Base-by-base conservation (phyloP, 2,113 vertebrate genomes). In the Microtus montanus region DNA sequence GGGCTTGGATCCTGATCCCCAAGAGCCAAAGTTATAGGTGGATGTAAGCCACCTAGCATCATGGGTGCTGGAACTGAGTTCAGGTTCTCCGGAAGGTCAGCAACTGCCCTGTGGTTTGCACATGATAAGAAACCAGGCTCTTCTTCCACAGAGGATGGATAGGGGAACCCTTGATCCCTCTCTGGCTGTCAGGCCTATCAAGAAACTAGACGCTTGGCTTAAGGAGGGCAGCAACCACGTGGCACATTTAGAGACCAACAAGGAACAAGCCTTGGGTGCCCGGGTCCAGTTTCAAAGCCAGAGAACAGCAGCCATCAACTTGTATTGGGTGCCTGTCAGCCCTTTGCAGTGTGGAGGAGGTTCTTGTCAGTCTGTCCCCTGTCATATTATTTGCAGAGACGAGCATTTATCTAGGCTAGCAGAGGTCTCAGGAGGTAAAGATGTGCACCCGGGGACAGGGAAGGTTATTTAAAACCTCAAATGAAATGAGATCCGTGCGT, bases 121-220 rank as follows among this genome's bases (percentile, higher is more conserved):
- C 22, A 17, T 14, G 1, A 1, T 49, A 41, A 24, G 52, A 54
- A 58, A 70, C 6, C 26, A 54, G 41, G 38, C 26, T 70, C 47
- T 20, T 19, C 75, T 70, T 79, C 20, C 49, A 44, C n/a, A 12
- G 66, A 17, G 28, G 0, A 49, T 41, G 14, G 54, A 35, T 49
- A 3, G 38, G 33, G 35, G 15, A 26, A 4, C 35, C 38, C 30
- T 8, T 47, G 33, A 20, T 7, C 0, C 24, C 0, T 54, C 12
- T 47, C 44, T 44, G 44, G 44, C 44, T 44, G 44, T 44, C 58
- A 47, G 26, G 3, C 73, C 13, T 58, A 63, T 11, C 77, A 26
- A 4, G 41, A 68, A 74, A 33, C 19, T 4, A 44, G 35, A 22
- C 15, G 5, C 20, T 14, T 22, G 19, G 20, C 79, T 20, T 52